Evolutionary conservation across 2,113 vertebrate species (phyloP).

Genomic region (Taurulus bubalis): DNA sequence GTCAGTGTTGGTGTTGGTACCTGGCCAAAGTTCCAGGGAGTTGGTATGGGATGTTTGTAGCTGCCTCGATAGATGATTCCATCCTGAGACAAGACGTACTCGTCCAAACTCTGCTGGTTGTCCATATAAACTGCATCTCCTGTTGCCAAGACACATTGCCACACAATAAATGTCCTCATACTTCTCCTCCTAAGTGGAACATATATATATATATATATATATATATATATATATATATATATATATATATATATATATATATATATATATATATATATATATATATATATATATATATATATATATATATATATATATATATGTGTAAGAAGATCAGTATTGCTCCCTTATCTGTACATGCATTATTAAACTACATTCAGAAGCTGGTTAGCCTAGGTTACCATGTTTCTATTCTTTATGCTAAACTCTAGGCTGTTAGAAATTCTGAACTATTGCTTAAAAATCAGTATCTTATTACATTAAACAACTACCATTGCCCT

Average conservation of each 20-base stretch:
- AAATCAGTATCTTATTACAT: neutral
- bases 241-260: too few species aligned
- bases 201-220: too few species aligned
- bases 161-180: neutral
- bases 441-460: neutral
- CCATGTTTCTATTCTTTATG: neutral
- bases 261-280: too few species aligned
- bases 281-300: too few species aligned
- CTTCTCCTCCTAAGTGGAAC: constrained; percentile 5
- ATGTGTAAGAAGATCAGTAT: too few species aligned
- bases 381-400: neutral
- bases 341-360: too few species aligned
- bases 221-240: too few species aligned
- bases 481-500: too few species aligned
- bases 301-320: too few species aligned
- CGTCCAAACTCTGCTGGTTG: constrained; percentile 76
- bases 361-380: neutral
- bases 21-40: constrained; percentile 95
- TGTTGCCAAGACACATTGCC: constrained; percentile 75
- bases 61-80: constrained; percentile 90
- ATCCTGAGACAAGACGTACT: constrained; percentile 91
- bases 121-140: constrained; percentile 89
- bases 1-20: constrained; percentile 81
- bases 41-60: constrained; percentile 70
- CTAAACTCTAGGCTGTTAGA: neutral